Evolutionary conservation across 2,113 vertebrate species (phyloP).

Genomic region (Mohoua ochrocephala): DNA sequence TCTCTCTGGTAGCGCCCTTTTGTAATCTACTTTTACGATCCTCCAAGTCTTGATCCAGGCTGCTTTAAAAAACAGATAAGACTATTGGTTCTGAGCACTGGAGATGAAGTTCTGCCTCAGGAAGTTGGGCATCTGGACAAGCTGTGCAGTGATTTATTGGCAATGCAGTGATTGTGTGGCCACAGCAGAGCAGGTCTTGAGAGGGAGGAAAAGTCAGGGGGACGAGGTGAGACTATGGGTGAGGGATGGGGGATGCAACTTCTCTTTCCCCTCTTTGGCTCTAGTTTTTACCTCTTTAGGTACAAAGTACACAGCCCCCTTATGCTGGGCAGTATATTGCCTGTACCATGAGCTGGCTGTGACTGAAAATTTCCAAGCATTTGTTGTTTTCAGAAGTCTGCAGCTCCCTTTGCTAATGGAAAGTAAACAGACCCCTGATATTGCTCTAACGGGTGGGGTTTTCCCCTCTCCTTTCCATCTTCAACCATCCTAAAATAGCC

Average conservation of each 20-base stretch:
- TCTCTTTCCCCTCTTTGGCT: neutral
- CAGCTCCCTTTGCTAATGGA: neutral
- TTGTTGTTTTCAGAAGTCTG: neutral
- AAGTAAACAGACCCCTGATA: neutral
- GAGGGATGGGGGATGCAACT: rapidly evolving
- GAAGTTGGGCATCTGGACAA: neutral
- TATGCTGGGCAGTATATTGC: neutral
- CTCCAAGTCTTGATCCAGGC: neutral
- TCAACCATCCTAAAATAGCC: slow-evolving; percentile 18
- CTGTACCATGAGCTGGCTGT: neutral
- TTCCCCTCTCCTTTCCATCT: neutral
- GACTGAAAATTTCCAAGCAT: neutral
- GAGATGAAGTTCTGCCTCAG: neutral
- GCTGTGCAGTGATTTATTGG: rapidly evolving
- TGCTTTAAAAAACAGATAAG: neutral
- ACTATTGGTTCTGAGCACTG: neutral
- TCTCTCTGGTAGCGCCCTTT: neutral
- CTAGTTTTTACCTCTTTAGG: neutral
- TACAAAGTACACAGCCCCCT: neutral
- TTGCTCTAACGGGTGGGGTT: neutral
- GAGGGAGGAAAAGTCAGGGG: neutral
- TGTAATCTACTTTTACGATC: neutral
- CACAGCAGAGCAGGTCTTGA: neutral
- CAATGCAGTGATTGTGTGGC: neutral
- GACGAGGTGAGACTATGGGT: neutral